Conservation (phyloP, 2,113 vertebrate genomes). For the Archilochus colubris region DNA sequence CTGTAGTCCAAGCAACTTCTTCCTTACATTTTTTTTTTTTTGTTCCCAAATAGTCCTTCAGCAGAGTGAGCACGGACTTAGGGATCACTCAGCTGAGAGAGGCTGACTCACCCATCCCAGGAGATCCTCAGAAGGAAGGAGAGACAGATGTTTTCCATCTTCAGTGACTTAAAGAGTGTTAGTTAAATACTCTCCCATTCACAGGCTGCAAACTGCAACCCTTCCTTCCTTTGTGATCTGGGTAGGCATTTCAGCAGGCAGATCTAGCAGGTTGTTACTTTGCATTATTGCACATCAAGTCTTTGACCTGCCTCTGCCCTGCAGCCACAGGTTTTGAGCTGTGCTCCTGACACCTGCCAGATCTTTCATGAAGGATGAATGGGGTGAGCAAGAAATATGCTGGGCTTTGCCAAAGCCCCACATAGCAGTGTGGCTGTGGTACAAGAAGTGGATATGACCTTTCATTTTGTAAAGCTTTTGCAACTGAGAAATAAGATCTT, state of each 20-base stretch:
- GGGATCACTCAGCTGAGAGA: neutral
- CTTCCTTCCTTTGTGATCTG: neutral
- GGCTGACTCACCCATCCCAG: neutral
- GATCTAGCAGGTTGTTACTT: neutral
- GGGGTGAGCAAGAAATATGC: neutral
- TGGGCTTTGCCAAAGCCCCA: neutral
- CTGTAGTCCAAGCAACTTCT: neutral
- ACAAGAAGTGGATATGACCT: neutral
- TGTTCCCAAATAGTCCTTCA: constrained; percentile 12
- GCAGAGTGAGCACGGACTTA: constrained; percentile 1
- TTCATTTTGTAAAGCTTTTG: neutral
- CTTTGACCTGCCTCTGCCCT: neutral
- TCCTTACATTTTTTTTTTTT: neutral
- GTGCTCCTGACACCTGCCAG: neutral
- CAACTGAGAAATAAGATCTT: neutral
- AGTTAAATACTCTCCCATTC: neutral
- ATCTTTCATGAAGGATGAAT: neutral
- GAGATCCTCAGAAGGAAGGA: neutral
- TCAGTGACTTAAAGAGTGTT: neutral
- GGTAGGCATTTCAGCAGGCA: neutral
- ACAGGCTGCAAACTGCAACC: neutral
- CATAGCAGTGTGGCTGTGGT: neutral
- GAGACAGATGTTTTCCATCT: constrained; percentile 28
- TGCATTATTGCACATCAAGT: neutral
- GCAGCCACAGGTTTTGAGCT: neutral